A percentile compares a stretch with the other conserved stretches of the same genome.
Conservation (phyloP, 1,140 invertebrate genomes). For the Neelides sp. region DNA sequence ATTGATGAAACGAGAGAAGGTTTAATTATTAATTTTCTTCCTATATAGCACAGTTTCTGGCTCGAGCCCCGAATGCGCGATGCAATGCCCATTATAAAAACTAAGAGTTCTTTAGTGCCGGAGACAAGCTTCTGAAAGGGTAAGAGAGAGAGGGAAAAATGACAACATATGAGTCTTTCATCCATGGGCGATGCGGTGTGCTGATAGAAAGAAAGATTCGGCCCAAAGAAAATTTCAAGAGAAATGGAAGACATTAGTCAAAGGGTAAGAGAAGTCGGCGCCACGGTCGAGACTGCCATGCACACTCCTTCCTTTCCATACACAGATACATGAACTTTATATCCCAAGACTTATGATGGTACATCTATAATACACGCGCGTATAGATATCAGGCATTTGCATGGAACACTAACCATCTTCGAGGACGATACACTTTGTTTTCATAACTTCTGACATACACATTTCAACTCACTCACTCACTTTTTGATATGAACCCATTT, state of each 20-base stretch:
- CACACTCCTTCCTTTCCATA: too few relatives aligned
- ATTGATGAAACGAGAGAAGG: too few relatives aligned
- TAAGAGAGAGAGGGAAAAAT: constrained; percentile 5
- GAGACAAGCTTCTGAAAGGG: too few relatives aligned
- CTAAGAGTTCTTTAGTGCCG: neutral
- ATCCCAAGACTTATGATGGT: constrained; percentile 1
- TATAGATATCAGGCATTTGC: too few relatives aligned
- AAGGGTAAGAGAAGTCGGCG: constrained; percentile 14
- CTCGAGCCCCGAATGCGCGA: too few relatives aligned
- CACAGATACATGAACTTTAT: neutral
- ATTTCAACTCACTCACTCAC: constrained; percentile 2
- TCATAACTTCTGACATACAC: constrained; percentile 26
- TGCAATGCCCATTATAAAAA: too few relatives aligned
- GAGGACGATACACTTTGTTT: constrained; percentile 16
- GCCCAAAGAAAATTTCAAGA: constrained; percentile 16
- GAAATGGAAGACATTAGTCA: constrained; percentile 27
- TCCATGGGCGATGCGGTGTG: constrained; percentile 15
- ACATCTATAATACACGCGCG: too few relatives aligned
- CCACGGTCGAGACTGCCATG: too few relatives aligned
- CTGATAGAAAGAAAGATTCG: constrained; percentile 12
- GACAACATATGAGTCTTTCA: constrained; percentile 20
- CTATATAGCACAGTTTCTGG: too few relatives aligned
- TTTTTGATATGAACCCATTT: too few relatives aligned
- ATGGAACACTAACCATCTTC: constrained; percentile 18
- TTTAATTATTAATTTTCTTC: too few relatives aligned